Base-by-base conservation (phyloP, 2,888 invertebrate species). In the Patella depressa region DNA sequence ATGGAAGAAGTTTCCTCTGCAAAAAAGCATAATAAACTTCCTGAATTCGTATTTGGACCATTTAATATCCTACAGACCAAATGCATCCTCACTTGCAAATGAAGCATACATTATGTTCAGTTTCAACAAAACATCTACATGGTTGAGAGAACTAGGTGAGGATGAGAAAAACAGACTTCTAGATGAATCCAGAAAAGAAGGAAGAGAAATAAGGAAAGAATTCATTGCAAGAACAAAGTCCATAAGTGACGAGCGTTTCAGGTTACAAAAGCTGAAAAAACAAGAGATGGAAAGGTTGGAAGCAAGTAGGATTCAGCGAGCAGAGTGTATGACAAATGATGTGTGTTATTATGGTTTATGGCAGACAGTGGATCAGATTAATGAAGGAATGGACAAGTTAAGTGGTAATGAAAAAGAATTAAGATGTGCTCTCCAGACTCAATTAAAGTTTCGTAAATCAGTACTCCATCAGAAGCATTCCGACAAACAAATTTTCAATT, bases 1-100 rank as follows among this genome's bases (percentile, higher is more conserved):
- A 77, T 72, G 72, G 65, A 71, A 34, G 53, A 74, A 17, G 78
- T 53, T 59, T 74, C 11, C 3, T 69, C 74, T 14, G 65, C 53
- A n/a, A 54, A 53, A 15, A 77, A 77, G 19, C 75, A 79, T 65
- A 79, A 77, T 53, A 77, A 75, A 69, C 76, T 71, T n/a, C 71
- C 72, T 17, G 79, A 77, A 72, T 54, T 74, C 34, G 73, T 77
- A 74, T 74, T 11, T 71, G 57, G 53, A 24, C 24, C 53, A 77
- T 12, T 74, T 79, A 2, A 69, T 55, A 5, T 45, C 69, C 1
- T 17, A 59, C 12, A 65, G 79, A 65, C 74, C 77, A 34, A 79
- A 77, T 76, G 24, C 24, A 24, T 24, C 24, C 24, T 24, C 1
- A 24, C 24, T 24, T 24, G 24, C 79, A 15, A 79, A 79, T 72